Conservation (phyloP, 2,797 vertebrate species). For the Myiothlypis chrysogaster region DNA sequence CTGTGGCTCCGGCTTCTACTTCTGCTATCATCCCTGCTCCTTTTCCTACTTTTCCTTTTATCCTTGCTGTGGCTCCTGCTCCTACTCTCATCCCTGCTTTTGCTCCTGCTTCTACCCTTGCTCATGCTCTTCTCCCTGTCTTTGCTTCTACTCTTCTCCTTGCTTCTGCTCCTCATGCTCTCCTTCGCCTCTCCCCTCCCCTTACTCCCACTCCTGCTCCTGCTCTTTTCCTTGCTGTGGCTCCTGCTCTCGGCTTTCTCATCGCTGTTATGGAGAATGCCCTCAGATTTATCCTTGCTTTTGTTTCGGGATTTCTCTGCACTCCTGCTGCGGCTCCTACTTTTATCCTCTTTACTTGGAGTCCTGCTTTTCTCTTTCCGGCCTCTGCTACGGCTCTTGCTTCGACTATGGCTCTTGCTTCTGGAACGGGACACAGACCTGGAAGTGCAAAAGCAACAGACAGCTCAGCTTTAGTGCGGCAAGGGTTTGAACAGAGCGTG, state of each 20-base stretch:
- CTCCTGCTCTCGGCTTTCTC: constrained; percentile 76
- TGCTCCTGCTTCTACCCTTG: constrained; percentile 75
- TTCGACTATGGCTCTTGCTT: constrained; percentile 78
- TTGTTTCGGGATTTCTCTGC: constrained; percentile 71
- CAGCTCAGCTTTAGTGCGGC: not conserved
- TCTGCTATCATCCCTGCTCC: constrained; percentile 71
- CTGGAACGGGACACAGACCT: constrained; percentile 88
- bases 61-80: constrained; percentile 75
- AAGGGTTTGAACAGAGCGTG: not conserved
- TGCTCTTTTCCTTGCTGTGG: constrained; percentile 74
- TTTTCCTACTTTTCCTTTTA: constrained; percentile 79
- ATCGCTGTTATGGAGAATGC: constrained; percentile 67
- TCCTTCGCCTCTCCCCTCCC: constrained; percentile 63
- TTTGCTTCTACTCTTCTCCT: constrained; percentile 77
- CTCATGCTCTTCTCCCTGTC: constrained; percentile 74
- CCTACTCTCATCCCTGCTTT: constrained; percentile 68
- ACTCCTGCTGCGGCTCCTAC: constrained; percentile 80
- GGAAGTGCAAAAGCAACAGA: constrained; percentile 26
- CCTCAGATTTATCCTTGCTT: constrained; percentile 72
- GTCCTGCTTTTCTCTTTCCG: constrained; percentile 80
- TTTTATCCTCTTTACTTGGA: constrained; percentile 80
- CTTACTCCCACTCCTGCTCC: constrained; percentile 73
- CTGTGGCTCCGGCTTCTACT: constrained; percentile 73
- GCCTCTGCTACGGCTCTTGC: constrained; percentile 79
- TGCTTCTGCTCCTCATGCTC: constrained; percentile 67